Evolutionary conservation across 2,888 invertebrate genomes (phyloP).

Genomic region (Agrypnus murinus): DNA sequence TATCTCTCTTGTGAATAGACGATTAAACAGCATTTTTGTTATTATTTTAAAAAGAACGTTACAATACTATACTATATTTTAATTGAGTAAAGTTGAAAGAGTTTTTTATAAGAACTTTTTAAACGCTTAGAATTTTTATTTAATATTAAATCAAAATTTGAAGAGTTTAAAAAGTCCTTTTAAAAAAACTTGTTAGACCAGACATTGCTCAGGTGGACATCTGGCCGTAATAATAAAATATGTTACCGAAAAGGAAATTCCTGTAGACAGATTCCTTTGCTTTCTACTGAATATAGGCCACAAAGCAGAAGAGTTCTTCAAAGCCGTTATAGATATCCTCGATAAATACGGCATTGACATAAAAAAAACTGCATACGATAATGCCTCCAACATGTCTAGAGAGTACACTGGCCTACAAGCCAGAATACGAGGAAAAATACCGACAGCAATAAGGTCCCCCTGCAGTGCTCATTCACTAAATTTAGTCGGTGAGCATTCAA

Average conservation of each 20-base stretch:
- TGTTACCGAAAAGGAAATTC: constrained; percentile 32
- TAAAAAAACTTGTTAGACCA: too few species aligned
- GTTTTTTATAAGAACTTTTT: too few species aligned
- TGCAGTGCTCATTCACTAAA: constrained; percentile 55
- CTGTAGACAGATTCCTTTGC: constrained; percentile 52
- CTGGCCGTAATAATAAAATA: constrained; percentile 58
- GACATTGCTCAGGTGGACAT: constrained; percentile 57
- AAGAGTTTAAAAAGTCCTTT: too few species aligned
- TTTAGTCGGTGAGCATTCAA: constrained; percentile 21
- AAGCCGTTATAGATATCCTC: constrained; percentile 36
- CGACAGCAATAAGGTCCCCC: constrained; percentile 48
- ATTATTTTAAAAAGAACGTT: too few species aligned
- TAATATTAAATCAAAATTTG: too few species aligned
- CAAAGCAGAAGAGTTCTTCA: constrained; percentile 47
- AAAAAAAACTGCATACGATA: constrained; percentile 54
- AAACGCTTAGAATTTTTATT: too few species aligned
- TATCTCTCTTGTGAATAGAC: too few species aligned
- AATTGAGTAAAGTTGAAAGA: too few species aligned
- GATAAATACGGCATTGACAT: constrained; percentile 41
- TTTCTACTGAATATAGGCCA: constrained; percentile 52
- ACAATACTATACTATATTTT: too few species aligned
- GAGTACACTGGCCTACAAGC: constrained; percentile 53
- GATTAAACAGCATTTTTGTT: too few species aligned
- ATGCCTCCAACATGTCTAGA: constrained; percentile 56
- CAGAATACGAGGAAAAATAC: constrained; percentile 43